A percentile compares a stretch with the other conserved stretches of the same genome.
Evolutionary conservation across 2,797 vertebrate species (phyloP).

Genomic region (Pelobates cultripes): DNA sequence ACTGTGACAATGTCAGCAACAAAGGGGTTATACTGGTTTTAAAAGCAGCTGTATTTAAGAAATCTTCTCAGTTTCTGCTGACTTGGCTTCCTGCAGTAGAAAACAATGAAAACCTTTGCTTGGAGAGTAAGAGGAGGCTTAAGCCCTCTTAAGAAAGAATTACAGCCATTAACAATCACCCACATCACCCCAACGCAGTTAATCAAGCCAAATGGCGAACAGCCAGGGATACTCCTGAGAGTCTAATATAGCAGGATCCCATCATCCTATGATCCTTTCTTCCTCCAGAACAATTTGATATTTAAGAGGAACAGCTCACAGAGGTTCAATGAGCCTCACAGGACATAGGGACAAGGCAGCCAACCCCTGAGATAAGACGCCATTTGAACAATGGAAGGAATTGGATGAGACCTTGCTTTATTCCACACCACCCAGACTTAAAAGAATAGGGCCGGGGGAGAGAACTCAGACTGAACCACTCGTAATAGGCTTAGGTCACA

Average conservation of each 20-base stretch:
- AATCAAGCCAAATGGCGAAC: slow-evolving; percentile 43
- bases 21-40: neutral
- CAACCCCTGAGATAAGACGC: slow-evolving; percentile 84
- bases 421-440: slow-evolving; percentile 74
- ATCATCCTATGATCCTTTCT: slow-evolving; percentile 49
- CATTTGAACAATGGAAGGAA: slow-evolving; percentile 89
- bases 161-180: slow-evolving; percentile 35
- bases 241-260: slow-evolving; percentile 32
- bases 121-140: slow-evolving; percentile 16
- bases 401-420: slow-evolving; percentile 68
- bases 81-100: slow-evolving; percentile 35
- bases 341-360: slow-evolving; percentile 74
- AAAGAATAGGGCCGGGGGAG: slow-evolving; percentile 71
- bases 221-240: slow-evolving; percentile 50
- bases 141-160: slow-evolving; percentile 25
- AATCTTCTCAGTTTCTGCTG: slow-evolving; percentile 34
- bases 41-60: neutral
- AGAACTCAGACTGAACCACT: slow-evolving; percentile 40
- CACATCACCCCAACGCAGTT: slow-evolving; percentile 37
- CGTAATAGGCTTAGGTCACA: slow-evolving; percentile 9
- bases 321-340: slow-evolving; percentile 73
- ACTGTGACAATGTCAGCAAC: slow-evolving; percentile 1
- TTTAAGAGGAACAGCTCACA: slow-evolving; percentile 51
- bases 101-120: slow-evolving; percentile 33
- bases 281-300: slow-evolving; percentile 53